Base-by-base conservation (phyloP, 53 echinoderm and acorn worm species). In the Temnopleurus reevesii region DNA sequence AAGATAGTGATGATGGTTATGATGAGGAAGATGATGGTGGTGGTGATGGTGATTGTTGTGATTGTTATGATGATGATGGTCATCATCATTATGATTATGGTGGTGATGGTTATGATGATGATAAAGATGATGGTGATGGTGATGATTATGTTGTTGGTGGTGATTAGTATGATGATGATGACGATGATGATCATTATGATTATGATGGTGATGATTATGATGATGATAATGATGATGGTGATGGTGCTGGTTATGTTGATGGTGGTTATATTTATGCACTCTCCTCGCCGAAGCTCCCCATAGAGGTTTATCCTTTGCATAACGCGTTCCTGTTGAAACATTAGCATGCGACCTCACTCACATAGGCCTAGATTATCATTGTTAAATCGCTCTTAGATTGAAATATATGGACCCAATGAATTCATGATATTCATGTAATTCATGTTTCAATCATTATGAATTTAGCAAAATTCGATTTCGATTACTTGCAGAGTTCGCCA, bases 91-190 rank as follows among this genome's bases (percentile, higher is more conserved):
- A 38, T 59, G 59, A 59, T 84, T 38, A 84, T 59, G 44, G 18
- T 57, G 43, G 8, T 58, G 21, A 58, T 58, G 43, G 35, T 84
- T 35, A 1, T 84, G 41, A 84, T 84, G 58, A 36, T 35, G 38
- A 36, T 57, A 41, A 57, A 5, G 58, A 0, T 59, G 59, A 59
- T 41, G 43, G 36, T 84, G 59, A 36, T 35, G 59, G 41, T 84
- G 59, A 59, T 59, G 84, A 36, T 58, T 21, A 59, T 84, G 41
- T 36, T 35, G 59, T 7, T 38, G 36, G 38, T 59, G 84, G 41
- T 36, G 84, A 58, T 58, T 58, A 84, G 18, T 28, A 56, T 56
- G 19, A 17, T 83, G 57, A 59, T 57, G 84, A 84, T 41, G n/a
- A 58, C 8, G 58, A 58, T 84, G 59, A 15, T 58, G 13, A 59